These are phyloP conservation scores for Muschampia plurimacula DNA, from an alignment of 2,888 invertebrate species.

Conservation along the genomic window DNA sequence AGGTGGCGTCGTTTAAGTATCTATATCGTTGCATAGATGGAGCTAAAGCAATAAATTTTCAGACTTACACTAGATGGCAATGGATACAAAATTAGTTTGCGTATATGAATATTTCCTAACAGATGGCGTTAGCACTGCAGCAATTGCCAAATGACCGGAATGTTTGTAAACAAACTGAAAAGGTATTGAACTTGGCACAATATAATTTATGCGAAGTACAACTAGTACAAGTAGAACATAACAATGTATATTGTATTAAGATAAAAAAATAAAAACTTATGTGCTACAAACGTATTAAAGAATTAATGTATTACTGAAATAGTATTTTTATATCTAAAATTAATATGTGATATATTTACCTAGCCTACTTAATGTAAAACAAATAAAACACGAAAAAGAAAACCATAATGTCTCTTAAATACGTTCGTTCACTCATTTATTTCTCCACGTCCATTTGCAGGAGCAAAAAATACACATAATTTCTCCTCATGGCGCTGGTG, in stretches of 20 bases:
- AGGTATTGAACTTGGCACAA: not conserved
- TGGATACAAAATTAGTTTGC: not conserved
- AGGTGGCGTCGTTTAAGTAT: conserved; percentile 1
- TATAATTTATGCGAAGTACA: not conserved
- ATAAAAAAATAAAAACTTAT: too few species aligned
- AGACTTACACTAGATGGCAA: conserved; percentile 2
- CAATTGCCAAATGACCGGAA: not conserved
- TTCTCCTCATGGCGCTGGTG: conserved; percentile 17
- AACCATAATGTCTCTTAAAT: not conserved
- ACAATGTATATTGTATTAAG: too few species aligned
- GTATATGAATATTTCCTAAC: not conserved
- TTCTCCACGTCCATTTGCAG: conserved; percentile 19
- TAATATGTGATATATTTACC: too few species aligned
- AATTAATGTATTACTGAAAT: too few species aligned
- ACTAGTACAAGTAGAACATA: too few species aligned
- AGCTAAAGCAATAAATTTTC: not conserved
- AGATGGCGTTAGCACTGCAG: conserved; percentile 11
- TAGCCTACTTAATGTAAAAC: too few species aligned
- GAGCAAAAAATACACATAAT: conserved; percentile 22
- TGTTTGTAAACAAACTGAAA: conserved; percentile 19
- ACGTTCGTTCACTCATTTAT: conserved; percentile 6
- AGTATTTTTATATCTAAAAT: too few species aligned
- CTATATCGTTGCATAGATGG: not conserved
- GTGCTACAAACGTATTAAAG: too few species aligned
- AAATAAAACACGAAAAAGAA: not conserved